These are phyloP conservation scores for Natrix natrix DNA, from an alignment of 2,797 vertebrate species.

Conservation along the genomic window DNA sequence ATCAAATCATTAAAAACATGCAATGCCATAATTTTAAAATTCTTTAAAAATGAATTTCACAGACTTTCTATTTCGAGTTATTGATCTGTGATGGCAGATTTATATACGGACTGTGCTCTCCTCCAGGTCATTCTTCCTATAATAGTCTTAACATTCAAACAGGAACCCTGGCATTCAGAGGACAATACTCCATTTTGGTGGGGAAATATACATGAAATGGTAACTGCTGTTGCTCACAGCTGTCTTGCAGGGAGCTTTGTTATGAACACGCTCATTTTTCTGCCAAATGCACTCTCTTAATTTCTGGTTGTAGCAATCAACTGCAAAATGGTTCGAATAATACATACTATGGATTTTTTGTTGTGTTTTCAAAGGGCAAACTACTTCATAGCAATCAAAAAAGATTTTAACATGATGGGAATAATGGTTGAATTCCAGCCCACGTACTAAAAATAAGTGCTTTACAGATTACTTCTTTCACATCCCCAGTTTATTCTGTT, in stretches of 20 bases:
- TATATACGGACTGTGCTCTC: not conserved
- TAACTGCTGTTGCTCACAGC: not conserved
- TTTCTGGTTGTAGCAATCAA: constrained; percentile 3
- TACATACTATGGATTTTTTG: not conserved
- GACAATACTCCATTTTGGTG: not conserved
- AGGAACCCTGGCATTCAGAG: not conserved
- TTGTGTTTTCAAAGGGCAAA: not conserved
- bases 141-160: not conserved
- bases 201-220: not conserved
- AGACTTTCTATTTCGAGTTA: not conserved
- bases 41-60: not conserved
- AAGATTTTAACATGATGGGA: not conserved
- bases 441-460: constrained; percentile 9
- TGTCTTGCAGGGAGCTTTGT: not conserved
- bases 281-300: constrained; percentile 3
- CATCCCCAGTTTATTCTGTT: not conserved
- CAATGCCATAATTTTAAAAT: not conserved
- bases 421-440: not conserved
- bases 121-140: not conserved
- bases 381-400: not conserved
- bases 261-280: not conserved
- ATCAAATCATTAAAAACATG: not conserved
- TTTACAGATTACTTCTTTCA: not conserved
- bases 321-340: not conserved
- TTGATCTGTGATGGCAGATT: not conserved